These are phyloP conservation scores for Strongylocentrotus purpuratus DNA, from an alignment of 35 echinoderm and acorn worm genomes.

Conservation along the genomic window DNA sequence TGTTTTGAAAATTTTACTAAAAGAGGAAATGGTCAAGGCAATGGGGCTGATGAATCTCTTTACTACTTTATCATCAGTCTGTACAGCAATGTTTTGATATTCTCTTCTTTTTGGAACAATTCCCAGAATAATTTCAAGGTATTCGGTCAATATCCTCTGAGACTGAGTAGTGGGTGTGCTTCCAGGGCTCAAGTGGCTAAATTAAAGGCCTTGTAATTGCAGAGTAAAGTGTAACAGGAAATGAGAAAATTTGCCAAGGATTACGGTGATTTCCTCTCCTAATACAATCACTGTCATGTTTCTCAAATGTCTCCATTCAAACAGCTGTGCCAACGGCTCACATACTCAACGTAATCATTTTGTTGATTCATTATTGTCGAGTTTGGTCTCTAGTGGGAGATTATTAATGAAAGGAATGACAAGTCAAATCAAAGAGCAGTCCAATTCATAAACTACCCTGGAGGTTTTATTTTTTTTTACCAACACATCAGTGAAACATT, in stretches of 20 bases:
- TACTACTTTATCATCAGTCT: not conserved
- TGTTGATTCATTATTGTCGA: not conserved
- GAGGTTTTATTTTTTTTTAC: no score
- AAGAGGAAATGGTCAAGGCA: constrained; percentile 4
- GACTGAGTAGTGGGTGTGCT: not conserved
- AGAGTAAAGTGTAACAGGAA: constrained; percentile 16
- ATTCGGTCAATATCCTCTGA: not conserved
- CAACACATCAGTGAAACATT: no score
- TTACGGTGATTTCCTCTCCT: not conserved
- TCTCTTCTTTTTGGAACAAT: not conserved
- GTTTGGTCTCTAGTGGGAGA: no score
- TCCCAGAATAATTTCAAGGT: constrained; percentile 2
- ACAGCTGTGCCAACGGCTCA: not conserved
- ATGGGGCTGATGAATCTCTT: not conserved
- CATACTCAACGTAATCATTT: not conserved
- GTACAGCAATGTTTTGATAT: not conserved
- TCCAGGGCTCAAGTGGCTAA: not conserved
- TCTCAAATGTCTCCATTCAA: not conserved
- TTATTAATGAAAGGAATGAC: no score
- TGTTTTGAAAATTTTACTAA: not conserved
- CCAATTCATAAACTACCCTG: no score
- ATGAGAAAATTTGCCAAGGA: constrained; percentile 22
- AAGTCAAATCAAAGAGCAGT: no score
- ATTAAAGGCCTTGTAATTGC: constrained; percentile 5
- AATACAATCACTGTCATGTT: not conserved